These are phyloP conservation scores for Pristionchus pacificus DNA, from an alignment of 1,140 invertebrate species.

Conservation along the genomic window DNA sequence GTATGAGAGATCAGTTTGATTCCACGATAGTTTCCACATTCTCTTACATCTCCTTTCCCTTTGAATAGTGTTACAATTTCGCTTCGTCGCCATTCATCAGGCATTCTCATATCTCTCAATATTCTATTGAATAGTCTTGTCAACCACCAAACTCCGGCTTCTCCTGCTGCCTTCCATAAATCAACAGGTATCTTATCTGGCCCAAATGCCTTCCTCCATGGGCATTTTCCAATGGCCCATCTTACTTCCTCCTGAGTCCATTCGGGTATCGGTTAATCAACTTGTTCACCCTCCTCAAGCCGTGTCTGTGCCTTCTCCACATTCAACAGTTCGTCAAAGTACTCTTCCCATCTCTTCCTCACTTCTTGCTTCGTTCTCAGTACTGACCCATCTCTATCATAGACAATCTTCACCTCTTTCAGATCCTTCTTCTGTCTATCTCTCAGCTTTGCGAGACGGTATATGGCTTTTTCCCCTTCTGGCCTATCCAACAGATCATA, in stretches of 20 bases:
- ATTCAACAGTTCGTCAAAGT: background rate
- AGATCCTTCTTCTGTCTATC: background rate
- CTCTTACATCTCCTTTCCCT: background rate
- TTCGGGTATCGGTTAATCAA: background rate
- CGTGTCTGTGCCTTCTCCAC: background rate
- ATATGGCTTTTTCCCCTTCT: background rate
- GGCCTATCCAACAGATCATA: background rate
- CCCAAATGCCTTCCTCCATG: background rate
- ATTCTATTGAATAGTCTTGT: background rate
- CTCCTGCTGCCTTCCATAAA: background rate
- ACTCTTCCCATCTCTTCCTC: background rate
- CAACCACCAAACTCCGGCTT: background rate
- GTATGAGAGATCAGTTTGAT: background rate
- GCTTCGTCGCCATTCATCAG: background rate
- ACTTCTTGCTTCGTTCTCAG: background rate
- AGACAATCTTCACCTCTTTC: background rate
- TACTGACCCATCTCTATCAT: background rate
- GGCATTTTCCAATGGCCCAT: background rate
- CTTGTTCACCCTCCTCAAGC: background rate
- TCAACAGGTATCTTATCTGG: background rate
- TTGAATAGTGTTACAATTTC: background rate
- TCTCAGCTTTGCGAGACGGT: background rate
- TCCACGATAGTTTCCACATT: background rate
- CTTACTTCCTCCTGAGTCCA: background rate
- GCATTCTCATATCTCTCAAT: background rate